phyloP scores from a whole-genome alignment of 2,888 invertebrate species.

The Melinaea marsaeus region DNA sequence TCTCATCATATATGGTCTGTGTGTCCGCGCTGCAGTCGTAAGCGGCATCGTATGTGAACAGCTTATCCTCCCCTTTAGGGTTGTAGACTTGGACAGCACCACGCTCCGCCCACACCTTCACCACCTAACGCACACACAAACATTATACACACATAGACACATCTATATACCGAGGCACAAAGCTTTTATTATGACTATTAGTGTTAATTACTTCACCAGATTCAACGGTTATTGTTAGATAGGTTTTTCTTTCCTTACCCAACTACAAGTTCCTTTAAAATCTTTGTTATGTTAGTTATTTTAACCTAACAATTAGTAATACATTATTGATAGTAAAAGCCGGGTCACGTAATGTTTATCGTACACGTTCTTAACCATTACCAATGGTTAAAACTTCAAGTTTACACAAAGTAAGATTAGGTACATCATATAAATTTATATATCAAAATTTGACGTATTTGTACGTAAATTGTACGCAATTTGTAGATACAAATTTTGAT shows the following conservation, averaged over 20 bases:
- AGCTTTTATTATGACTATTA: too few relatives aligned
- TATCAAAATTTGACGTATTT: too few relatives aligned
- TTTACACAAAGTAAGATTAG: too few relatives aligned
- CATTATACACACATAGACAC: not conserved
- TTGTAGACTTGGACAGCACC: constrained; percentile 95
- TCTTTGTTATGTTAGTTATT: not conserved
- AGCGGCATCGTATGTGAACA: constrained; percentile 98
- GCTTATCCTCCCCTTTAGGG: constrained; percentile 91
- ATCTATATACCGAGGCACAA: not conserved
- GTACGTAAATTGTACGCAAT: too few relatives aligned
- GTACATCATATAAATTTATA: too few relatives aligned
- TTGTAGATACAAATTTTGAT: too few relatives aligned
- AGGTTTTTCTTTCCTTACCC: too few relatives aligned
- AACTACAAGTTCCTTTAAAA: too few relatives aligned
- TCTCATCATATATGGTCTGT: constrained; percentile 96
- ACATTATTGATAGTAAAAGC: not conserved
- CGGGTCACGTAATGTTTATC: not conserved
- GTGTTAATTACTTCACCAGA: too few relatives aligned
- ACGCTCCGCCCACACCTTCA: constrained; percentile 89
- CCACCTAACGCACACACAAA: constrained; percentile 72
- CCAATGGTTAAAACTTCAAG: not conserved
- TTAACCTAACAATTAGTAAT: not conserved
- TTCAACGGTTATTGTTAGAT: too few relatives aligned
- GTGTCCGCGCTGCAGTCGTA: constrained; percentile 95
- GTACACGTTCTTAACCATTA: not conserved